A percentile compares a stretch with the other conserved stretches of the same genome.
Evolutionary conservation across 1,140 invertebrate species (phyloP).

Genomic region (Musca vetustissima): DNA sequence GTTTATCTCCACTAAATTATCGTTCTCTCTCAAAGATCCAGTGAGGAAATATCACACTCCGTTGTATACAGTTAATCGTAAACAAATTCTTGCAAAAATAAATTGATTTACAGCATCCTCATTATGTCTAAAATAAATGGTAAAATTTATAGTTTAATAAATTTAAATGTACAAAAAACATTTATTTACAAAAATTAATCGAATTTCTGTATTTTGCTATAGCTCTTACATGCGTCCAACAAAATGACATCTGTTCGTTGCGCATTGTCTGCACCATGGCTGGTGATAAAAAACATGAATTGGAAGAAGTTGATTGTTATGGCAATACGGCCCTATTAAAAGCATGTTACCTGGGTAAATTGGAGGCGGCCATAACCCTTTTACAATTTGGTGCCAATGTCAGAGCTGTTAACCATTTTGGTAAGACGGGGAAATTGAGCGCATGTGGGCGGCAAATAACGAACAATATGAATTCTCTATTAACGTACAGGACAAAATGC

Average conservation of each 20-base stretch:
- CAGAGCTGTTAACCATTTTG: slow-evolving; percentile 43
- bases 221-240: slow-evolving; percentile 40
- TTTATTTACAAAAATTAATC: too few species aligned
- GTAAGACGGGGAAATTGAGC: slow-evolving; percentile 10
- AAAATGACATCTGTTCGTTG: slow-evolving; percentile 38
- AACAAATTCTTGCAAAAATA: too few species aligned
- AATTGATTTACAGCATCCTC: too few species aligned
- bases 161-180: too few species aligned
- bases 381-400: slow-evolving; percentile 40
- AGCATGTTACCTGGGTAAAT: slow-evolving; percentile 43
- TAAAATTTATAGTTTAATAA: too few species aligned
- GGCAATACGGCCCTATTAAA: slow-evolving; percentile 50
- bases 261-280: slow-evolving; percentile 39
- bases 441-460: background rate
- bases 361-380: slow-evolving; percentile 36
- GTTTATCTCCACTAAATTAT: too few species aligned
- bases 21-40: too few species aligned
- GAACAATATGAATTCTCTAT: slow-evolving; percentile 15
- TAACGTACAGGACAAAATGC: slow-evolving; percentile 43
- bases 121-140: too few species aligned
- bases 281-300: slow-evolving; percentile 22
- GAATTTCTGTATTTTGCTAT: too few species aligned
- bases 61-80: too few species aligned
- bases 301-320: slow-evolving; percentile 44
- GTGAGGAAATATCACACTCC: too few species aligned